Percentiles rank a stretch among this genome's conserved stretches.
These are phyloP conservation scores for Sinohyriopsis cumingii DNA, from an alignment of 2,888 invertebrate species.

Conservation along the genomic window DNA sequence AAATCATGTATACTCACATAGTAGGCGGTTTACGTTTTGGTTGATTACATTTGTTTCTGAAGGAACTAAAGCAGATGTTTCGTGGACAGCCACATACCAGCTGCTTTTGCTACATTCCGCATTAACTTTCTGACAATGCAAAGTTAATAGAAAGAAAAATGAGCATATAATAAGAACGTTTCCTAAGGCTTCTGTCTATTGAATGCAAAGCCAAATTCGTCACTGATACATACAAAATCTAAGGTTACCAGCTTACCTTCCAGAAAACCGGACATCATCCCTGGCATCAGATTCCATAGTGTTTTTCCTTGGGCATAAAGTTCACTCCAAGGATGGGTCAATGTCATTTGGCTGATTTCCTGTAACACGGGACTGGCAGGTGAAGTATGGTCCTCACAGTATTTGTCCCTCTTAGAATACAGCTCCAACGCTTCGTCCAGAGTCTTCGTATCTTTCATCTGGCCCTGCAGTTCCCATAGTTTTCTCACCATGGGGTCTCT, in stretches of 20 bases:
- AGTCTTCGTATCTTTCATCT: neutral
- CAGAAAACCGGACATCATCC: neutral
- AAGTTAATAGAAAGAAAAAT: too few relatives aligned
- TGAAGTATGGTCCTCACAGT: neutral
- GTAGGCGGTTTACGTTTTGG: too few relatives aligned
- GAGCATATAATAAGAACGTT: too few relatives aligned
- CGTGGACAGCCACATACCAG: too few relatives aligned
- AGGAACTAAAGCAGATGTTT: too few relatives aligned
- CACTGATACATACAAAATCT: neutral
- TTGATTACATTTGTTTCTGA: too few relatives aligned
- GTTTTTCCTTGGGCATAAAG: conserved; percentile 1
- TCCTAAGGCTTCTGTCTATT: too few relatives aligned
- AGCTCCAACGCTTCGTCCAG: conserved; percentile 3
- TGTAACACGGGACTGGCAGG: neutral
- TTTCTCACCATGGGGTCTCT: conserved; percentile 1
- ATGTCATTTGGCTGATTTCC: neutral
- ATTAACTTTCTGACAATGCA: too few relatives aligned
- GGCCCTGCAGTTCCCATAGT: neutral
- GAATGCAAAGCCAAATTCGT: too few relatives aligned
- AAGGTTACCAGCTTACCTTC: neutral
- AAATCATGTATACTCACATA: too few relatives aligned
- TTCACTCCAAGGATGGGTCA: neutral
- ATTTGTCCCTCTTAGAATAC: neutral
- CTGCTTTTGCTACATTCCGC: too few relatives aligned
- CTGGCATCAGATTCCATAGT: neutral